A percentile compares a stretch with the other conserved stretches of the same genome.
Conservation (phyloP, 2,797 vertebrate species). For the Linurgus olivaceus region DNA sequence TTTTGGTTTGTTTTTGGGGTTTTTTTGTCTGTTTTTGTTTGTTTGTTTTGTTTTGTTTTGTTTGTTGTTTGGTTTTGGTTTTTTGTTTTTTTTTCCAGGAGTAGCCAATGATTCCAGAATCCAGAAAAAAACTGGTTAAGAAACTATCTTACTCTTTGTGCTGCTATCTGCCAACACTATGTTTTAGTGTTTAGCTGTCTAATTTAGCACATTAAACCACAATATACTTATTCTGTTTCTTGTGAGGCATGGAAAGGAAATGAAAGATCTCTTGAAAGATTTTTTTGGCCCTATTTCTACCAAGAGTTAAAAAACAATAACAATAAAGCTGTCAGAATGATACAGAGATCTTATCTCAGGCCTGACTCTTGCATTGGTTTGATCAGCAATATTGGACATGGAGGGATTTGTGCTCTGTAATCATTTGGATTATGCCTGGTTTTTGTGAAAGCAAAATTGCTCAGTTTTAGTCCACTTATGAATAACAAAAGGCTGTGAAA, state of each 20-base stretch:
- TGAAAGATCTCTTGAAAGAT: not conserved
- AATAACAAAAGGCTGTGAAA: not conserved
- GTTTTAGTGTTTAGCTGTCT: not conserved
- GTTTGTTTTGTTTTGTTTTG: too few relatives aligned
- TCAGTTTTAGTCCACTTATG: not conserved
- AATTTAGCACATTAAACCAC: not conserved
- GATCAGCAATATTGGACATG: not conserved
- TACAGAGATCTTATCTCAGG: not conserved
- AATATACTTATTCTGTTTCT: not conserved
- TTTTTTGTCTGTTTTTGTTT: too few relatives aligned
- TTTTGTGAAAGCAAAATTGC: not conserved
- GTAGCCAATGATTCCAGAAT: not conserved
- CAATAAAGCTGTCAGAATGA: not conserved
- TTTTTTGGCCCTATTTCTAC: not conserved
- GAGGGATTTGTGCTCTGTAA: not conserved
- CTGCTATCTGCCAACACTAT: not conserved
- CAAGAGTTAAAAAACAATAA: not conserved
- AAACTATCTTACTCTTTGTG: rapidly evolving
- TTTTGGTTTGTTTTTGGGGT: too few relatives aligned
- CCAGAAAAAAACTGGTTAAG: not conserved
- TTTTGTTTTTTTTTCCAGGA: not conserved
- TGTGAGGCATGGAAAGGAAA: not conserved
- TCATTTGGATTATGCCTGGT: not conserved
- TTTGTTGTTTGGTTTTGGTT: too few relatives aligned
- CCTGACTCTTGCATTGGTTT: not conserved